Base-by-base conservation (phyloP, 2,797 vertebrate genomes). In the Capromys pilorides region DNA sequence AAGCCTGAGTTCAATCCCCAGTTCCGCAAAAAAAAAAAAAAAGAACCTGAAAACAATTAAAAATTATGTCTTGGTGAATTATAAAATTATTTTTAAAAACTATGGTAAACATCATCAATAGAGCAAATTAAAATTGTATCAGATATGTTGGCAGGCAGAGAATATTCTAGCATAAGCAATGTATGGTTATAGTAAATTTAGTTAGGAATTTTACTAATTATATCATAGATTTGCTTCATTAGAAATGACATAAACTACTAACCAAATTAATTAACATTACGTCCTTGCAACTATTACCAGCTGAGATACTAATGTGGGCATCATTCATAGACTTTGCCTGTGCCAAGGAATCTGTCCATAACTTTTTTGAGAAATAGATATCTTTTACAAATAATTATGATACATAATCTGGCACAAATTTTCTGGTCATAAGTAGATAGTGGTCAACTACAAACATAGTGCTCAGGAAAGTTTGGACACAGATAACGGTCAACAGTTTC, bases 31-130 rank as follows among this genome's bases (percentile, higher is more conserved):
- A 45, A 45, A 45, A 45, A n/a, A n/a, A n/a, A n/a, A n/a, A n/a
- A n/a, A n/a, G n/a, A n/a, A n/a, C n/a, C n/a, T n/a, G n/a, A 54
- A 54, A 89, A 87, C n/a, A n/a, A n/a, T n/a, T n/a, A n/a, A n/a
- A 51, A 94, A 39, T 45, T 66, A 18, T 86, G 31, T 84, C 19
- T 84, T 81, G 77, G 39, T 94, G 28, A 94, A 83, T 71, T 84
- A 19, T 62, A 93, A 82, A 93, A 77, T 91, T 94, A 19, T 89
- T 78, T 69, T 12, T 19, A 31, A 79, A 86, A 14, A 71, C 31
- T 71, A 19, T 31, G 59, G 36, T 59, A 69, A 93, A 64, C 18
- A 92, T 62, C 22, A 86, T 59, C 26, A 71, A n/a, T 28, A 67
- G 7, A 94, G 49, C 77, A 86, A 73, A 89, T 87, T 21, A 94